Conservation (phyloP, 1,140 invertebrate genomes). For the Heliothis subflexa region DNA sequence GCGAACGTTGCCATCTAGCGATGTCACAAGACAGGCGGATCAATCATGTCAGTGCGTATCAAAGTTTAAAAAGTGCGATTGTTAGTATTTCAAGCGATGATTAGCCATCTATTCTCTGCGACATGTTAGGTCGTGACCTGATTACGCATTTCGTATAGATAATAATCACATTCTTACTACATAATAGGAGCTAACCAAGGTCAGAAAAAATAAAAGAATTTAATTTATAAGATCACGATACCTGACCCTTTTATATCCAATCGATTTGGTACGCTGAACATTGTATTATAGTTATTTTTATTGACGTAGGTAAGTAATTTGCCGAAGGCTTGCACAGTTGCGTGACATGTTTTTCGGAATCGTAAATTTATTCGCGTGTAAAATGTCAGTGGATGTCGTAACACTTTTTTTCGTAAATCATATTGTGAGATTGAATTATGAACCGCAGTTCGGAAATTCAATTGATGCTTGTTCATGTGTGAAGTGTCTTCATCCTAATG, state of each 20-base stretch:
- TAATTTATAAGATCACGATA: constrained; percentile 24
- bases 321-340: constrained; percentile 12
- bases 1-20: constrained; percentile 86
- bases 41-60: constrained; percentile 79
- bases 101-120: constrained; percentile 14
- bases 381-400: constrained; percentile 37
- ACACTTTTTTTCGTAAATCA: constrained; percentile 35
- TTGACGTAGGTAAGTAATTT: constrained; percentile 25
- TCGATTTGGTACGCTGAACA: constrained; percentile 9
- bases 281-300: constrained; percentile 19
- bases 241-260: constrained; percentile 13
- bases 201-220: constrained; percentile 26
- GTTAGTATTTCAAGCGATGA: constrained; percentile 15
- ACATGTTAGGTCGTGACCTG: neutral
- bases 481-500: neutral
- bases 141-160: constrained; percentile 1
- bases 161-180: neutral
- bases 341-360: constrained; percentile 30
- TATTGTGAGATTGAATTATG: constrained; percentile 41
- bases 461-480: constrained; percentile 1
- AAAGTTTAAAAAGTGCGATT: neutral
- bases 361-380: constrained; percentile 37
- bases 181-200: constrained; percentile 22
- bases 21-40: constrained; percentile 86
- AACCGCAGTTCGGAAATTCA: constrained; percentile 5